A percentile compares a stretch with the other conserved stretches of the same genome.
phyloP scores from a whole-genome alignment of 2,113 vertebrate species.

The Crotalus horridus region DNA sequence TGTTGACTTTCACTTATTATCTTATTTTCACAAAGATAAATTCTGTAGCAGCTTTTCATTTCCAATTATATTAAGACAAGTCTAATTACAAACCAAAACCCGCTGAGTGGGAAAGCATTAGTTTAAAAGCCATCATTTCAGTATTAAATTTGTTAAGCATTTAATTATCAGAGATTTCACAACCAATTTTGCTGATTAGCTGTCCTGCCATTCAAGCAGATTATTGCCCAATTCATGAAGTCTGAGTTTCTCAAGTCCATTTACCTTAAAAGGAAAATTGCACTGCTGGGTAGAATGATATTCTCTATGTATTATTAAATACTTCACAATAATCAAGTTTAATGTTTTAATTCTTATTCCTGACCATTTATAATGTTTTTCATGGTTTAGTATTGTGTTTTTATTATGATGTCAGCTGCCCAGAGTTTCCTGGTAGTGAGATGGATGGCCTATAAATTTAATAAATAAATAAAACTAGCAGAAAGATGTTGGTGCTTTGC shows the following conservation, averaged over 20 bases:
- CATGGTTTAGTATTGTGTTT: neutral
- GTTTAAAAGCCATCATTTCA: conserved; percentile 20
- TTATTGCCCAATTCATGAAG: neutral
- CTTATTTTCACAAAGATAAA: conserved; percentile 2
- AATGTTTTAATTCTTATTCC: neutral
- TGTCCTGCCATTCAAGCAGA: neutral
- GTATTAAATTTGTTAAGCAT: conserved; percentile 18
- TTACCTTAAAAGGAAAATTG: neutral
- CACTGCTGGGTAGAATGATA: neutral
- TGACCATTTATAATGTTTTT: neutral
- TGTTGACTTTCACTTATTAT: neutral
- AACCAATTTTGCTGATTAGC: conserved; percentile 14
- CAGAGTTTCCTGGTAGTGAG: neutral
- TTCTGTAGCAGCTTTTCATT: neutral
- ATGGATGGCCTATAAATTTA: neutral
- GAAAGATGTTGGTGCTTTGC: neutral
- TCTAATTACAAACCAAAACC: conserved; percentile 11
- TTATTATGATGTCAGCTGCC: neutral
- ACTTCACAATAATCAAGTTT: neutral
- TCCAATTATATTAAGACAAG: conserved; percentile 16
- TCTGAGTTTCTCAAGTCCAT: neutral
- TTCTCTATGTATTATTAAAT: neutral
- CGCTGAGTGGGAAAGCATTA: conserved; percentile 14
- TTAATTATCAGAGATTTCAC: conserved; percentile 26
- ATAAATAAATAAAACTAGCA: neutral